Percentiles rank a stretch among this genome's conserved stretches.
Conservation (phyloP, 2,113 vertebrate species). For the Atlantisia rogersi region DNA sequence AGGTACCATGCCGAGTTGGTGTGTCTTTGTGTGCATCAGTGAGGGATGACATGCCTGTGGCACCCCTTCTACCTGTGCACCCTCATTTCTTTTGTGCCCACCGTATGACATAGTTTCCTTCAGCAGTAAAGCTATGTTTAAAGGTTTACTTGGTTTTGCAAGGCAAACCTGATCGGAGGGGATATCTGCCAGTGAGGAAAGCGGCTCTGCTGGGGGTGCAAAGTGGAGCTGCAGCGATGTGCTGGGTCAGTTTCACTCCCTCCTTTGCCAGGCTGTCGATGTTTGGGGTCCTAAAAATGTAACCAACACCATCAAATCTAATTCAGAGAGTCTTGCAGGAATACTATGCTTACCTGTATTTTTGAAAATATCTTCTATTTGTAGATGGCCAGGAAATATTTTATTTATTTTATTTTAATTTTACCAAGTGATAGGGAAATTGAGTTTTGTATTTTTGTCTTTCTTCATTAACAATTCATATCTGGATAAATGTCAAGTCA, state of each 20-base stretch:
- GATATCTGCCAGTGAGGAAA: slow-evolving; percentile 89
- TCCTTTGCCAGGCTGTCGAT: slow-evolving; percentile 85
- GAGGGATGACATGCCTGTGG: not conserved
- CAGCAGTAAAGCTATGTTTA: not conserved
- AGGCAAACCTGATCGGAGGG: slow-evolving; percentile 84
- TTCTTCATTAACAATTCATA: not conserved
- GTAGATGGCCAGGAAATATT: not conserved
- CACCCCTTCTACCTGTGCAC: not conserved
- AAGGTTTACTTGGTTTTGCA: not conserved
- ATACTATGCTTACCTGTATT: not conserved
- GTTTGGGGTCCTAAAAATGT: slow-evolving; percentile 81
- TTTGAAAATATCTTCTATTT: not conserved
- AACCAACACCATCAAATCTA: not conserved
- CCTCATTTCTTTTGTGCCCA: not conserved
- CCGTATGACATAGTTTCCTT: not conserved
- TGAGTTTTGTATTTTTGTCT: not conserved
- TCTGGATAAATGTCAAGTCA: not conserved
- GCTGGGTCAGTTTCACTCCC: slow-evolving; percentile 87
- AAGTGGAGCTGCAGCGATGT: slow-evolving; percentile 82
- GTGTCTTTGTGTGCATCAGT: not conserved
- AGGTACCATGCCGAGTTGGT: not conserved
- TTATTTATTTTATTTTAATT: not conserved
- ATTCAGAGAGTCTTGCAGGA: not conserved
- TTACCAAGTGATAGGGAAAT: not conserved
- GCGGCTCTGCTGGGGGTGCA: slow-evolving; percentile 91